Base-by-base conservation (phyloP, 1,140 invertebrate species). In the Bathynomus jamesi region DNA sequence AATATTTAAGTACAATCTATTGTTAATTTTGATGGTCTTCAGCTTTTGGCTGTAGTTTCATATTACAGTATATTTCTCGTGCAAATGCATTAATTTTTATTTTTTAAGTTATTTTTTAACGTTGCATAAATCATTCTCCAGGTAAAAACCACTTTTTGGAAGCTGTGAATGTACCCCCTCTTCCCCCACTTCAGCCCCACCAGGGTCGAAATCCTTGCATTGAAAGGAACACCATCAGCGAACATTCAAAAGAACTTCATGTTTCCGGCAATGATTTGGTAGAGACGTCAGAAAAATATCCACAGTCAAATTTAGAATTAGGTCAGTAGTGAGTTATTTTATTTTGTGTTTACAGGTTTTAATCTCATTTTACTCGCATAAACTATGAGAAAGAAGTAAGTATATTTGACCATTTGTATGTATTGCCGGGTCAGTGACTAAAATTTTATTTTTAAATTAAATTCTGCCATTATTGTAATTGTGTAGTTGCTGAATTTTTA, bases 181-280 rank as follows among this genome's bases (percentile, higher is more conserved):
- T 68, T 11, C 73, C 69, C 24, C 68, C 69, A 76, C 90, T 92
- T 28, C 91, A 92, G 77, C 91, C 91, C 0, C 89, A 93, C 81
- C 92, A 95, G 80, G 93, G 93, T 3, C 83, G 93, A 11, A 96
- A 96, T 85, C 91, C 92, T 0, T 95, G 91, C 77, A 86, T 93
- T 78, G 92, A 95, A 80, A 84, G 93, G 1, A 96, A 96, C 83
- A 72, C 76, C n/a, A 85, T 84, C 27, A 83, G 85, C 2, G 83
- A 86, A 77, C 85, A 82, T 11, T 85, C 81, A 28, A 89, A 88
- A 13, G 87, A 90, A 61, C 77, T 87, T 1, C 80, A 82, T n/a
- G 82, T 86, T 10, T 83, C 82, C 25, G 86, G 87, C 40, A 87
- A 87, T 74, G 81, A 86, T 8, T 83, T 93, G 0, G 86, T 93